Evolutionary conservation across 2,113 vertebrate species (phyloP).

Genomic region (Neofelis nebulosa): DNA sequence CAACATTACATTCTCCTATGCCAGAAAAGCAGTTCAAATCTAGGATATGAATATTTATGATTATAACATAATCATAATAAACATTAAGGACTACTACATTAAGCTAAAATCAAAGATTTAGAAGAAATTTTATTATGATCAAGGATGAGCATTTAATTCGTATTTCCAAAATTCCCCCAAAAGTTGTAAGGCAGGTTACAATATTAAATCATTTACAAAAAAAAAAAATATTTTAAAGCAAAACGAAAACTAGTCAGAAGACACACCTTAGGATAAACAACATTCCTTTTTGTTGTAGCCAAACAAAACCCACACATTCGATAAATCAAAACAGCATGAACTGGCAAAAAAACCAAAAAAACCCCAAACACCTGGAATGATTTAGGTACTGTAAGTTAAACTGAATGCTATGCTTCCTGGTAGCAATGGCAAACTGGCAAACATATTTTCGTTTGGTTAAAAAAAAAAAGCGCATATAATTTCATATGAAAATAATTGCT

Average conservation of each 20-base stretch:
- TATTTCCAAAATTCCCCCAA: neutral
- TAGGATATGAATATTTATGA: neutral
- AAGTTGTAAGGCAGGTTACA: neutral
- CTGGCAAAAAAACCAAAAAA: neutral
- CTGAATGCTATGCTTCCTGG: neutral
- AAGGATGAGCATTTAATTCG: neutral
- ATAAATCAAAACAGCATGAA: neutral
- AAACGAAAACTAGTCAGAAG: neutral
- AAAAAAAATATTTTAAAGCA: neutral
- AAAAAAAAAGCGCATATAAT: neutral
- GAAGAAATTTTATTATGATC: neutral
- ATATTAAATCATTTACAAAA: neutral
- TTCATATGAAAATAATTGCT: neutral
- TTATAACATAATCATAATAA: neutral
- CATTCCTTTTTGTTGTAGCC: neutral
- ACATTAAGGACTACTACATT: neutral
- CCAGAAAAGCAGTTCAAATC: slow-evolving; percentile 41
- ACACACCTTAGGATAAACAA: neutral
- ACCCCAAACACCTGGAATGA: neutral
- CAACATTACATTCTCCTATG: neutral
- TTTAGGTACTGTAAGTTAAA: neutral
- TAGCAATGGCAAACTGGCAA: neutral
- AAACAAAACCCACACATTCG: neutral
- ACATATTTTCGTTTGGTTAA: neutral
- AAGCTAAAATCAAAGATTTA: slow-evolving; percentile 35